These are phyloP conservation scores for Phyllopteryx taeniolatus DNA, from an alignment of 2,113 vertebrate species.

Conservation along the genomic window DNA sequence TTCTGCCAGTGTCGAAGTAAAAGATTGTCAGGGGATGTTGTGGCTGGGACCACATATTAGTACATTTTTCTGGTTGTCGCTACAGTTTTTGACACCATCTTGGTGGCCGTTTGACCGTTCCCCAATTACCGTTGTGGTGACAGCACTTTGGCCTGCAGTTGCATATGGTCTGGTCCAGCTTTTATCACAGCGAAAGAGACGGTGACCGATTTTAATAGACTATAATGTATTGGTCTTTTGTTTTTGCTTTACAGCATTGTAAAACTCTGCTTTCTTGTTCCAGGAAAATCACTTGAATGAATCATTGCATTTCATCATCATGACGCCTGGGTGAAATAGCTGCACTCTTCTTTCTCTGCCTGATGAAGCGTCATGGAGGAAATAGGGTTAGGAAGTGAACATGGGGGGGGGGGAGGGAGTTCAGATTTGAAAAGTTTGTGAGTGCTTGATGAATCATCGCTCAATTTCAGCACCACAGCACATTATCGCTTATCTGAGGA, in stretches of 20 bases:
- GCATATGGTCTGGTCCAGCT: conserved; percentile 85
- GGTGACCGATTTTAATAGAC: conserved; percentile 63
- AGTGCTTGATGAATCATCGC: neutral
- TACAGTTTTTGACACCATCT: conserved; percentile 75
- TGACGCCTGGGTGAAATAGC: neutral
- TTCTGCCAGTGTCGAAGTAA: neutral
- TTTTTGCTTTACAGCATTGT: neutral
- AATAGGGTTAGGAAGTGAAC: neutral
- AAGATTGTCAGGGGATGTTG: neutral
- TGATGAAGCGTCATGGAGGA: neutral
- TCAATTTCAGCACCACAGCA: neutral
- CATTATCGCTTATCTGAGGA: no score
- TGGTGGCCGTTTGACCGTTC: conserved; percentile 89
- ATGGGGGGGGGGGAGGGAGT: no score
- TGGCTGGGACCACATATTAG: neutral
- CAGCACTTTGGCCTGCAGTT: conserved; percentile 85
- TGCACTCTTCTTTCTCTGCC: conserved; percentile 12
- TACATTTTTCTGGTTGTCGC: neutral
- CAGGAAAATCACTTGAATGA: conserved; percentile 53
- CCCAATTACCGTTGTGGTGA: conserved; percentile 77
- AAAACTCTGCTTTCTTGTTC: neutral
- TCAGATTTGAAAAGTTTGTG: neutral
- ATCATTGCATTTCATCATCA: neutral
- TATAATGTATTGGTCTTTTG: neutral
- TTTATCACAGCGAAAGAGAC: conserved; percentile 83